Conservation (phyloP, 2,113 vertebrate genomes). For the human (Homo sapiens) region DNA sequence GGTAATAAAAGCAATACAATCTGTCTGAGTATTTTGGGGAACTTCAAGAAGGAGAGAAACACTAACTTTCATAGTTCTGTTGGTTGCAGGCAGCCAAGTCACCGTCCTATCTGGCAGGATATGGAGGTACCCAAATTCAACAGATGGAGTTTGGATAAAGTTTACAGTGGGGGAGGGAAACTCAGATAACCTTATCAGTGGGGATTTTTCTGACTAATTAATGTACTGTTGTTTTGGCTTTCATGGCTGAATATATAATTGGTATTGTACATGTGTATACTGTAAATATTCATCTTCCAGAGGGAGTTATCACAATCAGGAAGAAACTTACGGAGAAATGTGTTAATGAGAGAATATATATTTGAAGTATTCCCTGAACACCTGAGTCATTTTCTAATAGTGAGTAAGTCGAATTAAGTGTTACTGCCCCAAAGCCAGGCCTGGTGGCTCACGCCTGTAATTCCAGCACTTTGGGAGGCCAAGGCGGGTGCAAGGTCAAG, state of each 20-base stretch:
- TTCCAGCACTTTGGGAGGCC: no score
- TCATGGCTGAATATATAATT: background rate
- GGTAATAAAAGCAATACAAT: background rate
- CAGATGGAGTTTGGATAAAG: background rate
- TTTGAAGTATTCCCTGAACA: background rate
- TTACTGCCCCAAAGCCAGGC: background rate
- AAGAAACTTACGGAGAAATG: background rate
- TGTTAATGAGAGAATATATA: no score
- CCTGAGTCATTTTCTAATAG: background rate
- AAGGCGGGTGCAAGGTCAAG: no score
- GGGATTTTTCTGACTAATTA: background rate
- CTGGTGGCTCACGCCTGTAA: no score
- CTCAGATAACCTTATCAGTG: background rate
- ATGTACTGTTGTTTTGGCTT: background rate
- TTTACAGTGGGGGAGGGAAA: background rate
- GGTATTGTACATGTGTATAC: background rate
- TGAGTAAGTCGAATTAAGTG: background rate
- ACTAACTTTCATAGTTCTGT: background rate
- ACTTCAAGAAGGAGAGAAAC: background rate
- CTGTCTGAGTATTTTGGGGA: background rate
- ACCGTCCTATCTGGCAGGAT: no score
- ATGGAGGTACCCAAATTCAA: background rate
- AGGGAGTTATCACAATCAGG: no score
- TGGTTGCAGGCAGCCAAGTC: background rate
- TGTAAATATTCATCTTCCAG: background rate